A percentile compares a stretch with the other conserved stretches of the same genome.
These are phyloP conservation scores for Nixonia krombeini DNA, from an alignment of 1,140 invertebrate species.

Conservation along the genomic window DNA sequence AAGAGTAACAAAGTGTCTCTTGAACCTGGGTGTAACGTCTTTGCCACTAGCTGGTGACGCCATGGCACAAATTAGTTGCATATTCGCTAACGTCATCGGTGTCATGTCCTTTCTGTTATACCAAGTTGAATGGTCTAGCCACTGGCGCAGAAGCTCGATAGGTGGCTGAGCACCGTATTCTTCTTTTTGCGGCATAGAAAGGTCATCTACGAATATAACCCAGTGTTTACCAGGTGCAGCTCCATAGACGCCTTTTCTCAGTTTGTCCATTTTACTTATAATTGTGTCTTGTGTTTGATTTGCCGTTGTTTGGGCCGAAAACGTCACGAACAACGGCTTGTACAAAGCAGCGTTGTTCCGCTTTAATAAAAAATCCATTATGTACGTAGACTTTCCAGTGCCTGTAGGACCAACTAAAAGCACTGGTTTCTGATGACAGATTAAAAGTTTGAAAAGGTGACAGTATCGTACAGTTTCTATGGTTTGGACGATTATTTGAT, in stretches of 20 bases:
- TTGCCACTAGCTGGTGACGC: constrained; percentile 85
- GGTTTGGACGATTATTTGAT: constrained; percentile 95
- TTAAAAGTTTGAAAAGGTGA: constrained; percentile 82
- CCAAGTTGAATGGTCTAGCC: constrained; percentile 92
- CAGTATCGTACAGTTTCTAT: constrained; percentile 89
- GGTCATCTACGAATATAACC: constrained; percentile 94
- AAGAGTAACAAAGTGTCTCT: constrained; percentile 92
- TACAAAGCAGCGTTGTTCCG: constrained; percentile 84
- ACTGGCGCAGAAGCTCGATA: constrained; percentile 91
- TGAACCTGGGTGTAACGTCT: constrained; percentile 87
- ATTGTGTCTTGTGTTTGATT: constrained; percentile 96
- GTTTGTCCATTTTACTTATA: constrained; percentile 94
- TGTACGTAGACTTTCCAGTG: constrained; percentile 92
- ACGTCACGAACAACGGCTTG: constrained; percentile 90
- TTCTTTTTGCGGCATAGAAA: constrained; percentile 92
- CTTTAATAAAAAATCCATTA: constrained; percentile 86
- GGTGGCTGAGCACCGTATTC: constrained; percentile 92
- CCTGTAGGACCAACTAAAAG: constrained; percentile 93
- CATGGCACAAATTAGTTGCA: constrained; percentile 91
- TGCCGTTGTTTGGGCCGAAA: constrained; percentile 94
- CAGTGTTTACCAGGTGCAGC: constrained; percentile 90
- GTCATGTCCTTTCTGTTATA: constrained; percentile 85
- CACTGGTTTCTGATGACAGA: constrained; percentile 84
- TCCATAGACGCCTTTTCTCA: constrained; percentile 93
- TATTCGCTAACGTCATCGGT: constrained; percentile 89